phyloP scores from a whole-genome alignment of 2,888 invertebrate species.

The Lithophane leautieri region DNA sequence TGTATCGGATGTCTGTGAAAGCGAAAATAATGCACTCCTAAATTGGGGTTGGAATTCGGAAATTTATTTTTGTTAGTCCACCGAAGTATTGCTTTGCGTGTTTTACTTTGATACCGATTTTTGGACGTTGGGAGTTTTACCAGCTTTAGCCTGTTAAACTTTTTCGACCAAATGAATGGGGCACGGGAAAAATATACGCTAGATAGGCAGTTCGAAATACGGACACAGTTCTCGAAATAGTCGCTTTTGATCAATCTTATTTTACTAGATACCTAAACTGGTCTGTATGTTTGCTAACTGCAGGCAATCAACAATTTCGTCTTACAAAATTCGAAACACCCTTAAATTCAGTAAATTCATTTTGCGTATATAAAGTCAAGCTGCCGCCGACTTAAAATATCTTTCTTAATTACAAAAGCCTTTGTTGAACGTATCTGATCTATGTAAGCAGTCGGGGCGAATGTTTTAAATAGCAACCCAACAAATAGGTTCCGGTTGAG shows the following conservation, averaged over 20 bases:
- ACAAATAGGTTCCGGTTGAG: constrained; percentile 89
- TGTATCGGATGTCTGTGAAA: constrained; percentile 91
- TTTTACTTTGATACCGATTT: constrained; percentile 75
- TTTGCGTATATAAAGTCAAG: constrained; percentile 88
- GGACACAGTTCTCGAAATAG: constrained; percentile 13
- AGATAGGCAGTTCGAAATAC: constrained; percentile 48
- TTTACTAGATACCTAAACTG: constrained; percentile 2
- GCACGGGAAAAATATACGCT: constrained; percentile 36
- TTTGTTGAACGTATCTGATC: constrained; percentile 91
- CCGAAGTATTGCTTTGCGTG: constrained; percentile 87
- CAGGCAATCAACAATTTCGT: constrained; percentile 68
- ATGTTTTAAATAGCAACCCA: constrained; percentile 90
- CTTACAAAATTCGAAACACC: constrained; percentile 82
- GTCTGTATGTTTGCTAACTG: constrained; percentile 46
- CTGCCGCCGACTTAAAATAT: constrained; percentile 90
- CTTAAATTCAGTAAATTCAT: constrained; percentile 88
- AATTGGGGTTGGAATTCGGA: constrained; percentile 88
- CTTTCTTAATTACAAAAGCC: constrained; percentile 91
- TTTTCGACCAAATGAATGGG: constrained; percentile 47
- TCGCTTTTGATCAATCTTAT: constrained; percentile 27
- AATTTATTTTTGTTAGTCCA: constrained; percentile 85
- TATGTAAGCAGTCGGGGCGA: constrained; percentile 89
- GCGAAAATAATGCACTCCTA: constrained; percentile 90
- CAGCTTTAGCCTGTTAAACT: constrained; percentile 48
- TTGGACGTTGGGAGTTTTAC: constrained; percentile 70